These are phyloP conservation scores for Vanacampus margaritifer DNA, from an alignment of 2,113 vertebrate species.

Conservation along the genomic window DNA sequence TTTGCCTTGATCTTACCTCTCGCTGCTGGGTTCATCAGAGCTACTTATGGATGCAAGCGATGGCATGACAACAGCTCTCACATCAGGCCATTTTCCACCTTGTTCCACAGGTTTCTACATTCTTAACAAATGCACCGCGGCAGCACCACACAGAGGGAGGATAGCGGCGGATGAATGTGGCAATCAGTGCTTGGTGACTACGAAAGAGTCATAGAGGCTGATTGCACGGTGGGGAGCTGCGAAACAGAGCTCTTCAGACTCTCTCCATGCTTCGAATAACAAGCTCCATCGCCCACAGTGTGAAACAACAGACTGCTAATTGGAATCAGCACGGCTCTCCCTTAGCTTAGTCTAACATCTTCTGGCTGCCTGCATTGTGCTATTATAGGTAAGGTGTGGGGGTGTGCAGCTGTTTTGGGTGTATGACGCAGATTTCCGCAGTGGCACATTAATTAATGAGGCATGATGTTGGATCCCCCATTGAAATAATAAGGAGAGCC, in stretches of 20 bases:
- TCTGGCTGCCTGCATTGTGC: conserved; percentile 40
- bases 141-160: conserved; percentile 52
- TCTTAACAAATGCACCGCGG: conserved; percentile 58
- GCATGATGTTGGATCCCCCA: background rate
- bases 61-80: conserved; percentile 35
- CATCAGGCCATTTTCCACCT: conserved; percentile 41
- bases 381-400: conserved; percentile 47
- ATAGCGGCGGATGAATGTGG: conserved; percentile 58
- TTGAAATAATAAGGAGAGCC: background rate
- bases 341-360: conserved; percentile 63
- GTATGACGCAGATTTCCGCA: conserved; percentile 16
- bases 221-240: conserved; percentile 66
- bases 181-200: conserved; percentile 68
- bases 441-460: conserved; percentile 15
- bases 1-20: conserved; percentile 48
- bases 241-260: conserved; percentile 60
- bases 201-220: conserved; percentile 65
- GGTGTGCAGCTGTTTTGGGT: conserved; percentile 48
- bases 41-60: conserved; percentile 28
- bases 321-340: conserved; percentile 70
- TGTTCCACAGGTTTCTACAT: conserved; percentile 42
- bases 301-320: conserved; percentile 74
- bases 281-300: conserved; percentile 69
- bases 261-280: conserved; percentile 67
- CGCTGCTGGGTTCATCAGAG: conserved; percentile 29